Evolutionary conservation across 2,113 vertebrate genomes (phyloP).

Genomic region (Laticauda laticaudata): DNA sequence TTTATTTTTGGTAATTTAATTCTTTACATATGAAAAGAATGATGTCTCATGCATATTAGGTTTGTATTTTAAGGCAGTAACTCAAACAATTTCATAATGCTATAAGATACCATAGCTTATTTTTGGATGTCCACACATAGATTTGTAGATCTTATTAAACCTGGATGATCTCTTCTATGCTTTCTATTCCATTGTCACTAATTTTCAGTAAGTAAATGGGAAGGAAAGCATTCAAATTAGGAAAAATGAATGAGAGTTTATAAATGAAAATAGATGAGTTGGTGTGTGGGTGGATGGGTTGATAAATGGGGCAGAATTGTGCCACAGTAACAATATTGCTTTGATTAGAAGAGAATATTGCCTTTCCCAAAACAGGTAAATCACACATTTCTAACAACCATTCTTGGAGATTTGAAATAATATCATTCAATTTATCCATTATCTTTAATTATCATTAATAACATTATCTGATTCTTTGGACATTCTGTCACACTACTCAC

Average conservation of each 20-base stretch:
- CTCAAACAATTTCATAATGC: neutral
- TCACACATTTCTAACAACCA: neutral
- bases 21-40: neutral
- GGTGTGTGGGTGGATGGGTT: neutral
- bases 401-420: neutral
- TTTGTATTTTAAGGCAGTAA: neutral
- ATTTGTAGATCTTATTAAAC: neutral
- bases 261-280: neutral
- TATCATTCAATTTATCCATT: neutral
- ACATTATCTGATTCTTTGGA: neutral
- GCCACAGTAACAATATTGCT: neutral
- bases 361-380: neutral
- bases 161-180: neutral
- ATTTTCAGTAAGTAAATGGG: neutral
- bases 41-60: neutral
- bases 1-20: neutral
- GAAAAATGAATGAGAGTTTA: neutral
- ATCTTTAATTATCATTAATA: neutral
- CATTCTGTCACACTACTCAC: neutral
- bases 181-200: neutral
- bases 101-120: neutral
- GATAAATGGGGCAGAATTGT: neutral
- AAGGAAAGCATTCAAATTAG: neutral
- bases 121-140: neutral
- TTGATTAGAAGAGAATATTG: neutral